These are phyloP conservation scores for Panzeria rudis DNA, from an alignment of 2,888 invertebrate species.

Conservation along the genomic window DNA sequence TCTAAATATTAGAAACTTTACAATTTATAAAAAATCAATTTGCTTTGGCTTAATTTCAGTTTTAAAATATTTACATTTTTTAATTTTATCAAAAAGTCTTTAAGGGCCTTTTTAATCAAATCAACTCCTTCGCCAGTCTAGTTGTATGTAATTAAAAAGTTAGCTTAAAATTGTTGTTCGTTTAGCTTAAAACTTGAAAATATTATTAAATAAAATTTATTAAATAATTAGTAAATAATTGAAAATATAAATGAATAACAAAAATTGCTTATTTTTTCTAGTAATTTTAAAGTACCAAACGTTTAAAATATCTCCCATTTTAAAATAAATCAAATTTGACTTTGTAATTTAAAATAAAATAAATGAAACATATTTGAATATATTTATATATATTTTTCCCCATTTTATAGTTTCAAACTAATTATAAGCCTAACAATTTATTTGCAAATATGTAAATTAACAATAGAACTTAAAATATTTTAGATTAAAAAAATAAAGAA, in stretches of 20 bases:
- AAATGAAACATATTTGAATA: slow-evolving; percentile 17
- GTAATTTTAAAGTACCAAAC: slow-evolving; percentile 58
- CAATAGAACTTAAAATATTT: slow-evolving; percentile 34
- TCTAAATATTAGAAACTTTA: slow-evolving; percentile 28
- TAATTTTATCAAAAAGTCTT: slow-evolving; percentile 7
- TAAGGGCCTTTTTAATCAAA: slow-evolving; percentile 18
- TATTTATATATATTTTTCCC: slow-evolving; percentile 25
- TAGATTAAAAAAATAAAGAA: slow-evolving; percentile 14
- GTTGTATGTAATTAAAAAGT: slow-evolving; percentile 49
- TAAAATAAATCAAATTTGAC: slow-evolving; percentile 42
- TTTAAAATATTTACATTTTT: not conserved
- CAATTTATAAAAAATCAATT: slow-evolving; percentile 6
- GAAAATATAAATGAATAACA: slow-evolving; percentile 27
- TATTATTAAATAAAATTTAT: slow-evolving; percentile 34
- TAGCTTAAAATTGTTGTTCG: slow-evolving; percentile 68
- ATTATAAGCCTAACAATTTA: slow-evolving; percentile 55
- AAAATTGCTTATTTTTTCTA: slow-evolving; percentile 60
- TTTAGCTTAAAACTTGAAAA: slow-evolving; percentile 58
- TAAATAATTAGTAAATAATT: slow-evolving; percentile 45
- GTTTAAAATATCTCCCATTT: slow-evolving; percentile 34
- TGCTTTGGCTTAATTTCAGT: slow-evolving; percentile 26
- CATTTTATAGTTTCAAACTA: slow-evolving; percentile 43
- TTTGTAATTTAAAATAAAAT: slow-evolving; percentile 50
- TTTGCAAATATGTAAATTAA: slow-evolving; percentile 66
- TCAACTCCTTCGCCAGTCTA: slow-evolving; percentile 28